A percentile compares a stretch with the other conserved stretches of the same genome.
Conservation (phyloP, 1,140 invertebrate species). For the Drosophila busckii region DNA sequence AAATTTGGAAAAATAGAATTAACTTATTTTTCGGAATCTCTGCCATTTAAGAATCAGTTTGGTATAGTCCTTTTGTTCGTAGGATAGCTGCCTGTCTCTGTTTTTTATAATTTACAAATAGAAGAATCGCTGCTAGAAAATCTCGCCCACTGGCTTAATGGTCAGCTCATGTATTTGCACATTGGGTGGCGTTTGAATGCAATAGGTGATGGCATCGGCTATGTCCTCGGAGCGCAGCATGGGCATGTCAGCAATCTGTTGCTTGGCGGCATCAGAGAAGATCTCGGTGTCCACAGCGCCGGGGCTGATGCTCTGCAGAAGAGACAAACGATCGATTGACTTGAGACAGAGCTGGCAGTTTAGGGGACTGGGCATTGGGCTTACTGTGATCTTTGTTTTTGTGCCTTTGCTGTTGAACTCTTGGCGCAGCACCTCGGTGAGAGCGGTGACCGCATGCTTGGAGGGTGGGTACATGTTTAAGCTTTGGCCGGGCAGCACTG, state of each 20-base stretch:
- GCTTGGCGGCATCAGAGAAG: slow-evolving; percentile 13
- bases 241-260: not conserved
- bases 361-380: too few relatives aligned
- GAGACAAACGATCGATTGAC: not conserved
- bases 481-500: slow-evolving; percentile 52
- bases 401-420: slow-evolving; percentile 82
- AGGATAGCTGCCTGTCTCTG: too few relatives aligned
- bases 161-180: slow-evolving; percentile 70
- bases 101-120: too few relatives aligned
- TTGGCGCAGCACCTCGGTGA: slow-evolving; percentile 83
- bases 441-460: slow-evolving; percentile 85
- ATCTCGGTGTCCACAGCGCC: slow-evolving; percentile 51
- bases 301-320: slow-evolving; percentile 81
- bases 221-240: slow-evolving; percentile 80
- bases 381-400: slow-evolving; percentile 83
- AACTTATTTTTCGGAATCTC: too few relatives aligned
- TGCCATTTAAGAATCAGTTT: too few relatives aligned
- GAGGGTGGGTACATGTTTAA: slow-evolving; percentile 82
- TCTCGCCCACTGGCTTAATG: slow-evolving; percentile 69
- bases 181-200: slow-evolving; percentile 78
- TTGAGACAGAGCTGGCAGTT: too few relatives aligned
- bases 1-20: too few relatives aligned
- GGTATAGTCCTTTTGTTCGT: too few relatives aligned
- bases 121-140: too few relatives aligned
- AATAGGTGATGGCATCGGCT: slow-evolving; percentile 81